A percentile compares a stretch with the other conserved stretches of the same genome.
Evolutionary conservation across 1,140 invertebrate genomes (phyloP).

Genomic region (Drosophila seguyi): DNA sequence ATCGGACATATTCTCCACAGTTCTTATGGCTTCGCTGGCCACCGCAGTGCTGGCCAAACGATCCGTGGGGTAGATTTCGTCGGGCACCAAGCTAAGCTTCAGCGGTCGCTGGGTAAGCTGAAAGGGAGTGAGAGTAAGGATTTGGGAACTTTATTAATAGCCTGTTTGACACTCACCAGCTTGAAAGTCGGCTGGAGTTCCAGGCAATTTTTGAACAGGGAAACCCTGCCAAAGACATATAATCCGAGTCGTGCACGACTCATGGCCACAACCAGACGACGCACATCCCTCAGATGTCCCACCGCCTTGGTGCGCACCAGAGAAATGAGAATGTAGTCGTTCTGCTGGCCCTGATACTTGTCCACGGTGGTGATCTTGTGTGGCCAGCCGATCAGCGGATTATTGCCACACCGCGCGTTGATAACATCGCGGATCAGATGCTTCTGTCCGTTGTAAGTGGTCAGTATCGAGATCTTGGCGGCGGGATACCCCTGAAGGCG

Average conservation of each 20-base stretch:
- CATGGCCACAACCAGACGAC: conserved; percentile 98
- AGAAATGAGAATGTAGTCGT: conserved; percentile 98
- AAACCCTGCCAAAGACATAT: conserved; percentile 97
- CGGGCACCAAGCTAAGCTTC: conserved; percentile 91
- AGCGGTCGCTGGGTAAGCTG: conserved; percentile 89
- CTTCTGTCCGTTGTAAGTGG: conserved; percentile 99
- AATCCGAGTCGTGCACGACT: conserved; percentile 98
- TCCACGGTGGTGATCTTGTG: conserved; percentile 98
- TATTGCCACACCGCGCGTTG: conserved; percentile 96
- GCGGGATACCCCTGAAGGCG: conserved; percentile 98
- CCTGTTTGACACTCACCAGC: conserved; percentile 87
- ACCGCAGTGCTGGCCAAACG: conserved; percentile 85
- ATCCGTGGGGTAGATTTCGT: conserved; percentile 91
- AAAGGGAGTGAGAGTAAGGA: conserved; percentile 6
- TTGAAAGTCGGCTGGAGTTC: conserved; percentile 98
- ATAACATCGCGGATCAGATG: conserved; percentile 98
- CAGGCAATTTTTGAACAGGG: conserved; percentile 98
- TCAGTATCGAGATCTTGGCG: conserved; percentile 99
- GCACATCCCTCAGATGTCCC: conserved; percentile 97
- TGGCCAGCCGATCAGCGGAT: conserved; percentile 98
- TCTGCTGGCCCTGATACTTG: conserved; percentile 99
- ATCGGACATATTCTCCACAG: conserved; percentile 94
- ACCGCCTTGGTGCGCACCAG: conserved; percentile 98
- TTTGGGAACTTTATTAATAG: not conserved
- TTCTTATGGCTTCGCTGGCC: conserved; percentile 54